Evolutionary conservation across 92 coral and sea anemone genomes (phyloP), one percentile per base, ranked within the genome.

Genomic region (Scolanthus callimorphus): DNA sequence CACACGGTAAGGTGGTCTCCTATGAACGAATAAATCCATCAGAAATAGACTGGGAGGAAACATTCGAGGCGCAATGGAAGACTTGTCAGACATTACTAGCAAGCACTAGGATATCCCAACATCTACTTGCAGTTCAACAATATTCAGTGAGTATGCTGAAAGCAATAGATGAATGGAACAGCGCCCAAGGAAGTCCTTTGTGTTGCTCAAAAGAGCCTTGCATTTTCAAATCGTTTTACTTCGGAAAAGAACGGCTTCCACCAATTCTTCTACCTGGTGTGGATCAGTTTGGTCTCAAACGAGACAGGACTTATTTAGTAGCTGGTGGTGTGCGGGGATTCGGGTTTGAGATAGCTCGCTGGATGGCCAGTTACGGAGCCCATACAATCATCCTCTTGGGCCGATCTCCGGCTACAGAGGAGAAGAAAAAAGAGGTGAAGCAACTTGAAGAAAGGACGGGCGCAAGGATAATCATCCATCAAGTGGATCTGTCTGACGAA

Each of bases 251-350:
- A n/a, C n/a, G n/a, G n/a, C n/a, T n/a, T n/a, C n/a, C n/a, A n/a
- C n/a, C n/a, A n/a, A n/a, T n/a, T n/a, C n/a, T n/a, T n/a, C n/a
- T n/a, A n/a, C 64, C 72, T 49, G 87, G 82, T 15, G 12, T 81
- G 2, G 87, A 81, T 39, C 68, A 47, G 1, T 34, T 38, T 25
- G 95, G 95, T 10, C 29, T 85, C 29, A 70, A 62, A 62, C 37
- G 49, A 23, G 55, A 78, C 52, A 31, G 60, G 20, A 54, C 79
- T 1, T 78, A 78, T 54, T 44, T 78, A 4, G 60, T 78, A 27
- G 71, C 76, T 13, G 85, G 85, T 4, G 85, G 79, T 10, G 53
- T 78, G 20, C 72, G 79, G n/a, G 85, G 85, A 1, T 62, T 70
- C 49, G 85, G 85, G 20, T 57, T 78, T 39, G 73, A 71, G 22